Evolutionary conservation across 2,113 vertebrate genomes (phyloP).

Genomic region (Gymnarchus niloticus): DNA sequence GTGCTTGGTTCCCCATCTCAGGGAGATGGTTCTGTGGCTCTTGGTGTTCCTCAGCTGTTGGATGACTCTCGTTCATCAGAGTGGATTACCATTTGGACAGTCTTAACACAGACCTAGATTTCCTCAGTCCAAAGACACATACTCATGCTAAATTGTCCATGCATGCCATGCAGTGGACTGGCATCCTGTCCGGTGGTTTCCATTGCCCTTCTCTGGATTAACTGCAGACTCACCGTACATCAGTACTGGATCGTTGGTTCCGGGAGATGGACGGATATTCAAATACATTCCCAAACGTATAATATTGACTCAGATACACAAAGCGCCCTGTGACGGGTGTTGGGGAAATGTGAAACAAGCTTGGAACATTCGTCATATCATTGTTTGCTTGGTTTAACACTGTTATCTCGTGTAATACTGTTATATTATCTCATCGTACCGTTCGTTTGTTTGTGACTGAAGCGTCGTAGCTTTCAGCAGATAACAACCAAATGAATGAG

Average conservation of each 20-base stretch:
- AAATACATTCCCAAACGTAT: background rate
- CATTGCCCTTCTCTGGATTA: background rate
- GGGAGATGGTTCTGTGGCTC: background rate
- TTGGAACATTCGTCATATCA: background rate
- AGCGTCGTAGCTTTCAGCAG: background rate
- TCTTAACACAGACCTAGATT: background rate
- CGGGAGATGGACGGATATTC: background rate
- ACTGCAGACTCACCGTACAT: background rate
- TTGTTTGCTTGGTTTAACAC: background rate
- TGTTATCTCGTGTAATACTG: background rate
- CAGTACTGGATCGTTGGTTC: background rate
- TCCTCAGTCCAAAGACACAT: background rate
- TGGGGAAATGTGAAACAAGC: background rate
- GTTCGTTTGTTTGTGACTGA: conserved; percentile 5
- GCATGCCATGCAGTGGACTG: background rate
- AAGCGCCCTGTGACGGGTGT: background rate
- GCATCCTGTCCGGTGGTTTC: background rate
- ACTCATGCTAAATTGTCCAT: background rate
- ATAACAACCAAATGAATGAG: background rate
- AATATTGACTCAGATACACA: conserved; percentile 6
- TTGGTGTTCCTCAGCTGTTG: background rate
- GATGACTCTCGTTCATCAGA: background rate
- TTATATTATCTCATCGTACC: background rate
- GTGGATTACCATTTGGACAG: background rate
- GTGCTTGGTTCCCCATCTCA: background rate